Evolutionary conservation across 2,888 invertebrate genomes (phyloP).

Genomic region (Hololepta plana): DNA sequence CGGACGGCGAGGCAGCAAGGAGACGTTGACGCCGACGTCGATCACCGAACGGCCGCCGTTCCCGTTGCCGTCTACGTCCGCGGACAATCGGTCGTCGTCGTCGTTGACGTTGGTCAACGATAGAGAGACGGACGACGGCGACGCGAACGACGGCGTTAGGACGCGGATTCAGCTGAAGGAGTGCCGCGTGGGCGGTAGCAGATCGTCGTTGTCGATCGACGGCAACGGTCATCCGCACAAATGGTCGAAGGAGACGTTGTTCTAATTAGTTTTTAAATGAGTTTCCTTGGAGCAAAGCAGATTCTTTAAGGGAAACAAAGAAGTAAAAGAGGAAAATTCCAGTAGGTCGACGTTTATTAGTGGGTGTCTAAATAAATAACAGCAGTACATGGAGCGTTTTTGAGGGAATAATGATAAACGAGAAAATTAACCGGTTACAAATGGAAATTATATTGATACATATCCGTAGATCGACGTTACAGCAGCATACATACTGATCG

Average conservation of each 20-base stretch:
- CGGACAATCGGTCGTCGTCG: constrained; percentile 6
- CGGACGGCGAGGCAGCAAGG: constrained; percentile 9
- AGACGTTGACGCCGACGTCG: constrained; percentile 6
- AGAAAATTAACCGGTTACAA: too few relatives aligned
- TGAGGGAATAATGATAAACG: too few relatives aligned
- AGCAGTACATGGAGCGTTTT: too few relatives aligned
- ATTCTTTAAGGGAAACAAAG: too few relatives aligned
- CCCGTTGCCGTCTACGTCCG: constrained; percentile 7
- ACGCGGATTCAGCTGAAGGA: constrained; percentile 4
- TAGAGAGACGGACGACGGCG: constrained; percentile 3
- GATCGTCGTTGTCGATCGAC: constrained; percentile 15
- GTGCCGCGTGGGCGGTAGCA: constrained; percentile 1
- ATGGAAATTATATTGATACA: too few relatives aligned
- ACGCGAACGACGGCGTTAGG: constrained; percentile 2
- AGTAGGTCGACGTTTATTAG: too few relatives aligned
- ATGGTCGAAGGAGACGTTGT: constrained; percentile 65
- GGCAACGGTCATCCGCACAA: constrained; percentile 33
- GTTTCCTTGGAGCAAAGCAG: too few relatives aligned
- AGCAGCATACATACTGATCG: too few relatives aligned
- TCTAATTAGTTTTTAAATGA: too few relatives aligned
- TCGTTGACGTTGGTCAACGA: constrained; percentile 8
- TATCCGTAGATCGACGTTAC: too few relatives aligned
- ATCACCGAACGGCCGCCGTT: constrained; percentile 15
- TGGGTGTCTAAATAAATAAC: too few relatives aligned
- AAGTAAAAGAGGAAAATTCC: too few relatives aligned